Base-by-base conservation (phyloP, 2,888 invertebrate genomes). In the Eristalinus sepulchralis region DNA sequence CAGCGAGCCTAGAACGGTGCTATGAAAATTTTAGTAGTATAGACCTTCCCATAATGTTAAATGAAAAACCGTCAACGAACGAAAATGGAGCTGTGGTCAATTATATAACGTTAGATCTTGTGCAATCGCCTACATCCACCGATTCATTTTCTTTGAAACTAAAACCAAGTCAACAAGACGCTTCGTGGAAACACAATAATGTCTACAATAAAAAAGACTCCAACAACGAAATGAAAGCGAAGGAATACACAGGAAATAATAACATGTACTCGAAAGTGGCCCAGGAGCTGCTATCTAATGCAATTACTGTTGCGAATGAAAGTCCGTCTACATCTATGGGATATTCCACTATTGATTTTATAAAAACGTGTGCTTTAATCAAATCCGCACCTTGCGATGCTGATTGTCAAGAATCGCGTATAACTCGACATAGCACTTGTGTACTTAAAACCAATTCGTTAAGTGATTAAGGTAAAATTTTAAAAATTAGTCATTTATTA, bases 291-390 rank as follows among this genome's bases (percentile, higher is more conserved):
- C 33, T 24, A 59, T 67, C 31, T 57, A 79, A 59, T n/a, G 11
- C 17, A 31, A 17, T n/a, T 20, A 47, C 27, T 31, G 31, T 31
- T 70, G 20, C 55, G 1, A 62, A 31, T 36, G 67, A 62, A 0
- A 62, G 17, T 22, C 70, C 94, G 4, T 81, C 78, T 22, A 27
- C 80, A 22, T 79, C 83, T n/a, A 86, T 95, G 89, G 96, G 97
- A 67, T 98, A 98, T 91, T 97, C 97, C 9, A 97, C 97, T 0
- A 99, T 98, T 89, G 98, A 98, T 93, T 98, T 98, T 92, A 96
- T 98, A 90, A 97, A 97, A 93, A 98, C 98, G 0, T 96, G 96
- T 72, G 98, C 98, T 24, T 94, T 98, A 33, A 96, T 96, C 22
- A 95, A 96, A 90, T 96, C 97, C 33, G 96, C 96, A 36, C 96